Base-by-base conservation (phyloP, 2,797 vertebrate genomes). In the Falco rusticolus region DNA sequence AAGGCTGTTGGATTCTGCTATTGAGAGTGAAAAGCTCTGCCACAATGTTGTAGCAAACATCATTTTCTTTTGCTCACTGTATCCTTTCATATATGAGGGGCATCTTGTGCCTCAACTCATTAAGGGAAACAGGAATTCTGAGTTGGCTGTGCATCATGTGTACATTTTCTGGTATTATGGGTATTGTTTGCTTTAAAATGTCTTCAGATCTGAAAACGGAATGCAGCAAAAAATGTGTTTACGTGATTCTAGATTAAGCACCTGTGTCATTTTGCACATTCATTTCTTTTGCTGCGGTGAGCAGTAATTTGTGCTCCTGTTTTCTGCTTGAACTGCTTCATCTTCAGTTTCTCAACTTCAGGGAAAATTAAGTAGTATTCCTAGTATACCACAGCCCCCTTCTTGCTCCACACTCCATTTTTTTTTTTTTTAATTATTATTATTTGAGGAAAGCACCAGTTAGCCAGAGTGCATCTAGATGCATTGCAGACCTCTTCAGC, bases 1-100 rank as follows among this genome's bases (percentile, higher is more conserved):
- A 41, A 4, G 3, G 22, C 18, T 16, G 31, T 2, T 2, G 24
- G 16, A 4, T 19, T 53, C 51, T 28, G 26, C 57, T 59, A 1
- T 1, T 6, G 17, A 26, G 50, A 17, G 34, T 2, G 1, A 28
- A 48, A 53, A 70, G 31, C 33, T 29, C 11, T 47, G 25, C 19
- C 31, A 34, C 17, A 10, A 5, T 4, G 8, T 15, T 28, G 8
- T 9, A 37, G 45, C 37, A 51, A 53, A 41, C 5, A 41, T 7
- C 0, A 0, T 20, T 54, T 21, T 34, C 17, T 54, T 33, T 59
- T 3, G 7, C 45, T 70, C 1, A 0, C 54, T 2, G 3, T 11
- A 17, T 25, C 28, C 5, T 14, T 50, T 25, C 14, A 14, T 6
- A 2, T 3, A 10, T 2, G 41, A 41, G 1, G 13, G 4, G 11